These are phyloP conservation scores for Stenotaenia linearis DNA, from an alignment of 2,888 invertebrate genomes.

Conservation along the genomic window DNA sequence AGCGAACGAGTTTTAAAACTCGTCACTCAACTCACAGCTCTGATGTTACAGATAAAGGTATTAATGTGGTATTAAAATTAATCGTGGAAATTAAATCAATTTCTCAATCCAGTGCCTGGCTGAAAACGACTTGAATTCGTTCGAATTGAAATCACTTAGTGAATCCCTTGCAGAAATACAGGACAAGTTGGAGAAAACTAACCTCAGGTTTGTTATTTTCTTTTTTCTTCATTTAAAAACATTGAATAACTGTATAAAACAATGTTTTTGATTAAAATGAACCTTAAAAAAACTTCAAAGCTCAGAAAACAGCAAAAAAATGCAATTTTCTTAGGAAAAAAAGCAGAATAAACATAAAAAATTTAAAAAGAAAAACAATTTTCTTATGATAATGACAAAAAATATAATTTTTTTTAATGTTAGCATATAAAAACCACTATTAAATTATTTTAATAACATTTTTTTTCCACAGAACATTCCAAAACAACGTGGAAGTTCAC, in stretches of 20 bases:
- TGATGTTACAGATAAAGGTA: conserved; percentile 80
- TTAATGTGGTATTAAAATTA: not conserved
- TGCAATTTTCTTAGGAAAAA: too few species aligned
- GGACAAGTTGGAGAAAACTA: conserved; percentile 65
- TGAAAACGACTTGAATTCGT: conserved; percentile 62
- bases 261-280: too few species aligned
- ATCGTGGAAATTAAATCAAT: not conserved
- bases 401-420: too few species aligned
- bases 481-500: conserved; percentile 84
- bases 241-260: too few species aligned
- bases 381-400: too few species aligned
- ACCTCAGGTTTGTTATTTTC: conserved; percentile 52
- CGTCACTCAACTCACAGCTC: conserved; percentile 78
- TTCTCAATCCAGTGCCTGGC: conserved; percentile 45
- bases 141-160: conserved; percentile 81
- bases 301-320: too few species aligned
- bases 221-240: too few species aligned
- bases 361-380: too few species aligned
- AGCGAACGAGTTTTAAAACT: conserved; percentile 59
- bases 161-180: conserved; percentile 87
- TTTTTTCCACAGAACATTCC: conserved; percentile 46
- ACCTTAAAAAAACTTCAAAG: too few species aligned
- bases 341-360: too few species aligned
- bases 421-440: too few species aligned
- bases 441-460: too few species aligned